phyloP scores from a whole-genome alignment of 1,140 invertebrate genomes.

The Tetramorium simillimum region DNA sequence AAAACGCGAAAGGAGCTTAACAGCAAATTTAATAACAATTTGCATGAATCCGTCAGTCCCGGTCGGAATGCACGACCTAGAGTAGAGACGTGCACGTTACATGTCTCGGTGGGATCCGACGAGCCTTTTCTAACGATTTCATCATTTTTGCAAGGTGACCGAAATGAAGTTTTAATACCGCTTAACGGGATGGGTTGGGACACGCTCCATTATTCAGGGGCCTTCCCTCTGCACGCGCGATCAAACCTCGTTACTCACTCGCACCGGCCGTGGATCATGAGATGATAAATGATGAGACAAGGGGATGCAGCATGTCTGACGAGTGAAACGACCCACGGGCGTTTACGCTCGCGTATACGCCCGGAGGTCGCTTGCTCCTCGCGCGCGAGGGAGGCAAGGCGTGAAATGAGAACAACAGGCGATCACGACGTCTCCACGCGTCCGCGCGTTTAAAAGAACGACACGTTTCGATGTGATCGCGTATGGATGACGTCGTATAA shows the following conservation, averaged over 20 bases:
- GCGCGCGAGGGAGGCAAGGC: slow-evolving; percentile 25
- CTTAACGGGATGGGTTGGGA: background rate
- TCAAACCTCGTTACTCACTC: slow-evolving; percentile 54
- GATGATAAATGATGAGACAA: slow-evolving; percentile 73
- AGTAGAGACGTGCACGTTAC: background rate
- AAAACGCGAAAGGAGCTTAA: background rate
- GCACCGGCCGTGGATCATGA: slow-evolving; percentile 65
- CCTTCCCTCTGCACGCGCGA: slow-evolving; percentile 14
- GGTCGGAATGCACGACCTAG: background rate
- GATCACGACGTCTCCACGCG: slow-evolving; percentile 36
- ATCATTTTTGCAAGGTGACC: slow-evolving; percentile 38
- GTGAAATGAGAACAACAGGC: slow-evolving; percentile 34
- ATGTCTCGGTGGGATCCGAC: background rate
- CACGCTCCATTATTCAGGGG: slow-evolving; percentile 41
- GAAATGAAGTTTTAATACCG: slow-evolving; percentile 46
- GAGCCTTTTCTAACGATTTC: slow-evolving; percentile 26
- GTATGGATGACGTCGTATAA: slow-evolving; percentile 49
- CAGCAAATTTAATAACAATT: background rate
- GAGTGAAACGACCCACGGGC: slow-evolving; percentile 60
- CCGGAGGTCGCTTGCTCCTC: slow-evolving; percentile 27
- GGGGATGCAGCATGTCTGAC: slow-evolving; percentile 72
- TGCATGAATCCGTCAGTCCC: background rate
- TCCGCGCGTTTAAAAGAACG: slow-evolving; percentile 8
- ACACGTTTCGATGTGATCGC: slow-evolving; percentile 26
- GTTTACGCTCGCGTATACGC: slow-evolving; percentile 14